Conservation (phyloP, 2,797 vertebrate species). For the Helicolenus hilgendorfi region DNA sequence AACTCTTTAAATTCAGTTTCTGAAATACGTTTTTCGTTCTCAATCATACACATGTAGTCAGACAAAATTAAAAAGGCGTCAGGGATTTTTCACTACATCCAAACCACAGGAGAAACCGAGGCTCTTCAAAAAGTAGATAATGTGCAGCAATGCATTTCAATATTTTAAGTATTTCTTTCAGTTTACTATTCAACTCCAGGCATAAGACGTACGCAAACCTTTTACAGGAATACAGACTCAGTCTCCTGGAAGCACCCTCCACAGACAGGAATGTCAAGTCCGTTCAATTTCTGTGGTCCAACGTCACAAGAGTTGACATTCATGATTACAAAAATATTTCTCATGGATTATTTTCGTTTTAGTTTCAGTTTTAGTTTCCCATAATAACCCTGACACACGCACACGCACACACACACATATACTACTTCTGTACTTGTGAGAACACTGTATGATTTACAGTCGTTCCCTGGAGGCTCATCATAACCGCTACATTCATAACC, state of each 20-base stretch:
- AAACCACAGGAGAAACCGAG: background rate
- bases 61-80: conserved; percentile 1
- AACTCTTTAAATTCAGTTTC: background rate
- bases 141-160: background rate
- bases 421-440: background rate
- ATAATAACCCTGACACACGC: too few relatives aligned
- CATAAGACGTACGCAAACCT: background rate
- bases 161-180: background rate
- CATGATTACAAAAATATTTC: too few relatives aligned
- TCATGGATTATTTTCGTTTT: too few relatives aligned
- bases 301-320: too few relatives aligned
- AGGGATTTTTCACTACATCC: background rate
- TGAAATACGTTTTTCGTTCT: background rate
- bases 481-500: background rate
- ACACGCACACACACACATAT: background rate
- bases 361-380: too few relatives aligned
- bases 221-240: background rate
- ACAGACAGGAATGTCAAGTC: background rate
- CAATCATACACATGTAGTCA: background rate
- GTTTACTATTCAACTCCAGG: background rate
- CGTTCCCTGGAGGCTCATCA: background rate
- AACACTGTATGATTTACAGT: background rate
- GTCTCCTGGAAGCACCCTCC: background rate
- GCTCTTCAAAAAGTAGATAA: background rate
- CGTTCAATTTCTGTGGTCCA: too few relatives aligned